Evolutionary conservation across 2,888 invertebrate species (phyloP).

Genomic region (Tipula lateralis): DNA sequence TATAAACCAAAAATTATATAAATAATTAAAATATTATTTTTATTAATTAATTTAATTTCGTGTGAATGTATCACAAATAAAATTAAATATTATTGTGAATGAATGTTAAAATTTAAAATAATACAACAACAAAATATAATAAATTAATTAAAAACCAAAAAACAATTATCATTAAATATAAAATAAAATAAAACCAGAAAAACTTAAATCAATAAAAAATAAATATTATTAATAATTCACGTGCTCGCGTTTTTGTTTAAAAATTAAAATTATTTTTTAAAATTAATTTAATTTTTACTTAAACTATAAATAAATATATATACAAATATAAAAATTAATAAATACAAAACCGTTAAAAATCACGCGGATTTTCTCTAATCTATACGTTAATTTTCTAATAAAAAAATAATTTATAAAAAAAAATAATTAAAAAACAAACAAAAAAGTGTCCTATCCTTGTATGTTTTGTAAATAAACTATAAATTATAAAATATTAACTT

Average conservation of each 20-base stretch:
- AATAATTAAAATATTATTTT: background rate
- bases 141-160: background rate
- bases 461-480: background rate
- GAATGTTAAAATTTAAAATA: background rate
- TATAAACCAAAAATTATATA: background rate
- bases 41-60: background rate
- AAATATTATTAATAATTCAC: background rate
- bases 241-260: slow-evolving; percentile 20
- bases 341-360: background rate
- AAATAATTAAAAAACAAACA: background rate
- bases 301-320: background rate
- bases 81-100: background rate
- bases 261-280: background rate
- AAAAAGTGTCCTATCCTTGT: slow-evolving; percentile 24
- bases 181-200: background rate
- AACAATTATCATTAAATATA: background rate
- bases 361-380: slow-evolving; percentile 6
- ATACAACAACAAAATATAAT: background rate
- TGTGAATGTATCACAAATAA: background rate
- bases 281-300: background rate
- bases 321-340: background rate
- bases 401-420: background rate
- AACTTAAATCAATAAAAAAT: background rate
- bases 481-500: background rate
- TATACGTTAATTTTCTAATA: background rate